Base-by-base conservation (phyloP, 2,888 invertebrate species). In the Endotricha flammealis region DNA sequence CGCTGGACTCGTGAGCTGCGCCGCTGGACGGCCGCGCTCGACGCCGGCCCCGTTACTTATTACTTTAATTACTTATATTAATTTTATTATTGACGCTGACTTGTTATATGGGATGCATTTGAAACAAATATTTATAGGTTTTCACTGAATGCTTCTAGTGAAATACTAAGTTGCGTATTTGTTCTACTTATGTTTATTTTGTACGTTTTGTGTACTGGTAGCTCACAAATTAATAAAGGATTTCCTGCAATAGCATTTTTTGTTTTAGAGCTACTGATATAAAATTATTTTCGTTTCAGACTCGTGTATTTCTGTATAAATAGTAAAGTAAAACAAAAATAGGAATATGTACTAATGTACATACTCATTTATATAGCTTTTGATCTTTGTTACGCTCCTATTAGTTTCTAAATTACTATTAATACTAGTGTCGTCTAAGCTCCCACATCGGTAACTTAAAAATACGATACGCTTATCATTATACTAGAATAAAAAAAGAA, bases 81-180 rank as follows among this genome's bases (percentile, higher is more conserved):
- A 29, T 34, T 38, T 36, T 50, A 38, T 36, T 57, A 55, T 53
- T 50, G 56, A 63, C 60, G 63, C 71, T 66, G 65, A 72, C 68
- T 73, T 69, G 64, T 69, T 64, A 58, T 70, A 73, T 63, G 67
- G 66, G 66, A 69, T 76, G 77, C 80, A 75, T 75, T 74, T 76
- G 68, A 41, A 38, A 43, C 39, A 39, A 44, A 47, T 30, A 44
- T 47, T 29, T 38, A 44, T 42, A 42, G 41, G 40, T 38, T 42
- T 37, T 44, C 36, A 46, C 40, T 39, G 33, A 34, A 39, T 9
- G 29, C 37, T 25, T 11, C 38, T 29, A 40, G 38, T 41, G 38
- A 46, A 48, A 46, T 50, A 46, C 46, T 46, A 40, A 39, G 44
- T 42, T 42, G 53, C 54, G 44, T 53, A 47, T 41, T 45, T 41